Percentiles rank a stretch among this genome's conserved stretches.
These are phyloP conservation scores for Molossus alvarezi DNA, from an alignment of 2,797 vertebrate species.

Conservation along the genomic window DNA sequence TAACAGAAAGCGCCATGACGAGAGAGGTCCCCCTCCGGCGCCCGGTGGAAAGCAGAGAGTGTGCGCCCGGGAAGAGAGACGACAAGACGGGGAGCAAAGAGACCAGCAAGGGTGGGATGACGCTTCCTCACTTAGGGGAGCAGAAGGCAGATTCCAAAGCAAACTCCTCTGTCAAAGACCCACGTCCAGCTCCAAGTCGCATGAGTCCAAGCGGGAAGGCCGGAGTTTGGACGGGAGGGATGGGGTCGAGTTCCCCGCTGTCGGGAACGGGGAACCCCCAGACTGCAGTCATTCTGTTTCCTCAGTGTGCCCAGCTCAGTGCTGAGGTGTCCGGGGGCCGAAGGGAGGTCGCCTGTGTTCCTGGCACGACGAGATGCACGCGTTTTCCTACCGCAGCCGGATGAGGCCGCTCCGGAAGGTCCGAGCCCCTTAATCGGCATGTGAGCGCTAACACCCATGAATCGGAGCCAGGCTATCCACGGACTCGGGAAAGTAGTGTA, in stretches of 20 bases:
- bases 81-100: not conserved
- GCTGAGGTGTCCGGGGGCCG: not conserved
- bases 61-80: not conserved
- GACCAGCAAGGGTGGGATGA: not conserved
- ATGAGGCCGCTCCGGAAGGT: not conserved
- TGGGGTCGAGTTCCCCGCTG: too few species aligned
- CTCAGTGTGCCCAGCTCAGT: not conserved
- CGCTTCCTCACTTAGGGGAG: not conserved
- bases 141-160: not conserved
- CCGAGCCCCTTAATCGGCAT: not conserved
- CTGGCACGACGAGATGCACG: not conserved
- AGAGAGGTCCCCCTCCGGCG: not conserved
- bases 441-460: not conserved
- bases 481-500: slow-evolving; percentile 30
- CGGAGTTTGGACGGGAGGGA: not conserved
- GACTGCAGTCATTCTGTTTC: too few species aligned
- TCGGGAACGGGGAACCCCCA: too few species aligned
- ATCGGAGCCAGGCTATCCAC: not conserved
- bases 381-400: not conserved
- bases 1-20: not conserved
- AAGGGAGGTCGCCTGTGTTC: not conserved
- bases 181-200: not conserved
- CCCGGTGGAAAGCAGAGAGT: not conserved
- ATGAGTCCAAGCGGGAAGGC: not conserved
- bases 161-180: not conserved